Conservation (phyloP, 2,113 vertebrate species). For the Thunnus maccoyii region DNA sequence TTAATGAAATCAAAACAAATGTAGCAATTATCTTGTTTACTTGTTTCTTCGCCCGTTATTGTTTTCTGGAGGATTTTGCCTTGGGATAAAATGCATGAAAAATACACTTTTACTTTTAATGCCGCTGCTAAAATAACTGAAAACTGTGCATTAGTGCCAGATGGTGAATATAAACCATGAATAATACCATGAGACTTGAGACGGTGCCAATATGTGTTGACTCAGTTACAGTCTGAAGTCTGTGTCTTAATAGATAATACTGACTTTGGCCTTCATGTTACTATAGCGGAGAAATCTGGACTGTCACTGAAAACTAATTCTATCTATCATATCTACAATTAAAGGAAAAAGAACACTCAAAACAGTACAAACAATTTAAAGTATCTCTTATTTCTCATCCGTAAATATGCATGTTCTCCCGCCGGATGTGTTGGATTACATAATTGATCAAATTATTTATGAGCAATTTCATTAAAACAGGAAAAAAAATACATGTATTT, state of each 20-base stretch:
- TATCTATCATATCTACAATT: constrained; percentile 22
- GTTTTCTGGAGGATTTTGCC: constrained; percentile 52
- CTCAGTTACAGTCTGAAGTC: constrained; percentile 61
- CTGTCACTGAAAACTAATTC: not conserved
- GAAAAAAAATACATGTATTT: constrained; percentile 45
- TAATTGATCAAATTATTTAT: constrained; percentile 67
- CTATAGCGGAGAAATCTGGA: constrained; percentile 7
- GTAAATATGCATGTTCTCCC: constrained; percentile 6
- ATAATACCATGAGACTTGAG: constrained; percentile 56
- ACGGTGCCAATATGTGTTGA: constrained; percentile 64
- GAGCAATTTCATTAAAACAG: constrained; percentile 56
- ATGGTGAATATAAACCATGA: constrained; percentile 65
- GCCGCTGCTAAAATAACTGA: constrained; percentile 63
- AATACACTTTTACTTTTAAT: constrained; percentile 60
- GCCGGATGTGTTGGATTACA: constrained; percentile 48
- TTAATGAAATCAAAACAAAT: constrained; percentile 60
- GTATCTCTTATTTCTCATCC: constrained; percentile 1
- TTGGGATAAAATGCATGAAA: constrained; percentile 59
- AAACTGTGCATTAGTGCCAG: constrained; percentile 69
- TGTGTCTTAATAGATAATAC: constrained; percentile 57
- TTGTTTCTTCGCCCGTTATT: constrained; percentile 46
- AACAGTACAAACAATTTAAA: constrained; percentile 6
- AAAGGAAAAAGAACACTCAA: not conserved
- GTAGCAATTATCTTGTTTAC: constrained; percentile 69
- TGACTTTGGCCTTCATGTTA: constrained; percentile 39